Conservation (phyloP, 1,140 invertebrate genomes). For the Lasaia peninsularis region DNA sequence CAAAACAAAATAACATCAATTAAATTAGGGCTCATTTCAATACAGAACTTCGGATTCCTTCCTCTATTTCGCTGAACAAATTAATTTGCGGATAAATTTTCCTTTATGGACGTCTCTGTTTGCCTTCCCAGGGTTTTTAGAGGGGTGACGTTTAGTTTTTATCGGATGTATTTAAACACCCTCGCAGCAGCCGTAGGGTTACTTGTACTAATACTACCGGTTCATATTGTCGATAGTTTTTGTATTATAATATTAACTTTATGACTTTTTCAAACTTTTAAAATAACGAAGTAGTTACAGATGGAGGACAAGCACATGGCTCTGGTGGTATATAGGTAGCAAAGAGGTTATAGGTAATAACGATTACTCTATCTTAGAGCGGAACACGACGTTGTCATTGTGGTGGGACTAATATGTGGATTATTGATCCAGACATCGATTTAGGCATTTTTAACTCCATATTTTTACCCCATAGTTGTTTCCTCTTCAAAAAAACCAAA, state of each 20-base stretch:
- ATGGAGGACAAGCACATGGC: too few relatives aligned
- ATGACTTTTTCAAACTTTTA: too few relatives aligned
- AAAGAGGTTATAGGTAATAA: too few relatives aligned
- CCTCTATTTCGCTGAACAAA: conserved; percentile 63
- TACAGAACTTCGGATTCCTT: conserved; percentile 2
- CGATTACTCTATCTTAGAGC: too few relatives aligned
- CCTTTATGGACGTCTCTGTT: conserved; percentile 65
- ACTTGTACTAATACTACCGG: conserved; percentile 66
- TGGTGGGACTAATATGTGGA: too few relatives aligned
- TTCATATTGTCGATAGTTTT: conserved; percentile 36
- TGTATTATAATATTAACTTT: background rate
- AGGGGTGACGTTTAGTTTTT: conserved; percentile 64
- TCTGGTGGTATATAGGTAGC: too few relatives aligned
- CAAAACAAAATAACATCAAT: background rate
- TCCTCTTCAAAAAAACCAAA: too few relatives aligned
- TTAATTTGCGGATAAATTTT: conserved; percentile 76
- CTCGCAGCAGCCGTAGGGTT: conserved; percentile 42
- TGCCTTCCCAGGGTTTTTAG: conserved; percentile 49
- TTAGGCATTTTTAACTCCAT: too few relatives aligned
- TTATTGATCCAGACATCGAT: too few relatives aligned
- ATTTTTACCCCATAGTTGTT: too few relatives aligned
- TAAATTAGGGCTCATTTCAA: background rate
- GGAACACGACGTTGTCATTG: too few relatives aligned
- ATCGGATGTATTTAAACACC: conserved; percentile 69
- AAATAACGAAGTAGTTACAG: too few relatives aligned